These are phyloP conservation scores for Petrophora chlorosata DNA, from an alignment of 2,888 invertebrate genomes.

Conservation along the genomic window DNA sequence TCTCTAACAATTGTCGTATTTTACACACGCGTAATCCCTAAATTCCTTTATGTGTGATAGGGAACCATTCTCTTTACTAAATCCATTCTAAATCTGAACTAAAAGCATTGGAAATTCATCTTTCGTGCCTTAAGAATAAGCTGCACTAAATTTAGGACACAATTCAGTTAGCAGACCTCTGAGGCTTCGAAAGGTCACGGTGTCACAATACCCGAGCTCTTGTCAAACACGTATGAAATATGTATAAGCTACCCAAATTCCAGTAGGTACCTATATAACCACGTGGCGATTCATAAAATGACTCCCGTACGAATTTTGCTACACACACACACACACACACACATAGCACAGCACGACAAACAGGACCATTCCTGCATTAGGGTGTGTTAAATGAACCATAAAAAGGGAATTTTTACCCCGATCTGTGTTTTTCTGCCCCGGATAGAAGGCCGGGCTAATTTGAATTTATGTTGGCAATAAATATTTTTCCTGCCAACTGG, in stretches of 20 bases:
- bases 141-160: no score
- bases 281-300: constrained; percentile 7
- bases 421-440: constrained; percentile 46
- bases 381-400: constrained; percentile 40
- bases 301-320: constrained; percentile 11
- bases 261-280: not conserved
- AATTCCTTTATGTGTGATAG: not conserved
- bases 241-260: not conserved
- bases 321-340: constrained; percentile 13
- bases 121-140: no score
- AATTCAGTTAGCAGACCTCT: not conserved
- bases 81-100: no score
- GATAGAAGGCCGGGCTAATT: constrained; percentile 52
- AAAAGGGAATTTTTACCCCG: constrained; percentile 35
- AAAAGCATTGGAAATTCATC: no score
- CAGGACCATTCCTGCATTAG: constrained; percentile 25
- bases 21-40: not conserved
- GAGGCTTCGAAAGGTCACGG: no score
- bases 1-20: not conserved
- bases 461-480: constrained; percentile 60
- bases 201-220: no score
- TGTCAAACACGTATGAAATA: not conserved
- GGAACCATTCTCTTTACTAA: not conserved
- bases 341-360: constrained; percentile 16
- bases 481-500: constrained; percentile 53